Evolutionary conservation across 2,888 invertebrate genomes (phyloP).

Genomic region (Mythimna vitellina): DNA sequence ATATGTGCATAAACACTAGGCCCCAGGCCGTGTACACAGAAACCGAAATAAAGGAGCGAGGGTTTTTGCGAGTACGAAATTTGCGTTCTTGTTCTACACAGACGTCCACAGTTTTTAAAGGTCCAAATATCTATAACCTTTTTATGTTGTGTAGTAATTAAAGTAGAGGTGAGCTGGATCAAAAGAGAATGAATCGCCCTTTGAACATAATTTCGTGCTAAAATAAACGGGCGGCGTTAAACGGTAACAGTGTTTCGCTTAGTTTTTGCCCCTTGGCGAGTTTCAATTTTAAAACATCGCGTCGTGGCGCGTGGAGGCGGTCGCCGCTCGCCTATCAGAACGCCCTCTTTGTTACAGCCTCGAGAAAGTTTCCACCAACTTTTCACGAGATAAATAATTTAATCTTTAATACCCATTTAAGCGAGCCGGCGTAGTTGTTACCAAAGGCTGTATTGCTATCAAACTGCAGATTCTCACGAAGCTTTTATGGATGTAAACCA

Average conservation of each 20-base stretch:
- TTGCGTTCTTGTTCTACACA: conserved; percentile 17
- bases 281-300: conserved; percentile 77
- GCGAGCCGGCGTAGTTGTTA: conserved; percentile 75
- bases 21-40: conserved; percentile 19
- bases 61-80: conserved; percentile 4
- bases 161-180: conserved; percentile 64
- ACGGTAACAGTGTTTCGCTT: conserved; percentile 72
- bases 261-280: conserved; percentile 75
- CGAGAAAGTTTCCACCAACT: conserved; percentile 80
- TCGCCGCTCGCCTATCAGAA: conserved; percentile 70
- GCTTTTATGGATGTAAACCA: conserved; percentile 76
- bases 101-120: conserved; percentile 20
- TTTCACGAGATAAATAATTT: conserved; percentile 85
- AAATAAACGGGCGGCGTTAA: conserved; percentile 73
- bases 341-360: conserved; percentile 79
- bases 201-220: conserved; percentile 76
- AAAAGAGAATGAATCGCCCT: conserved; percentile 72
- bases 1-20: conserved; percentile 23
- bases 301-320: conserved; percentile 54
- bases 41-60: conserved; percentile 37
- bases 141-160: conserved; percentile 47
- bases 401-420: conserved; percentile 86
- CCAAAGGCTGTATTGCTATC: conserved; percentile 76
- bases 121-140: conserved; percentile 34
- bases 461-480: conserved; percentile 76